Base-by-base conservation (phyloP, 2,888 invertebrate genomes). In the Apotomis capreana region DNA sequence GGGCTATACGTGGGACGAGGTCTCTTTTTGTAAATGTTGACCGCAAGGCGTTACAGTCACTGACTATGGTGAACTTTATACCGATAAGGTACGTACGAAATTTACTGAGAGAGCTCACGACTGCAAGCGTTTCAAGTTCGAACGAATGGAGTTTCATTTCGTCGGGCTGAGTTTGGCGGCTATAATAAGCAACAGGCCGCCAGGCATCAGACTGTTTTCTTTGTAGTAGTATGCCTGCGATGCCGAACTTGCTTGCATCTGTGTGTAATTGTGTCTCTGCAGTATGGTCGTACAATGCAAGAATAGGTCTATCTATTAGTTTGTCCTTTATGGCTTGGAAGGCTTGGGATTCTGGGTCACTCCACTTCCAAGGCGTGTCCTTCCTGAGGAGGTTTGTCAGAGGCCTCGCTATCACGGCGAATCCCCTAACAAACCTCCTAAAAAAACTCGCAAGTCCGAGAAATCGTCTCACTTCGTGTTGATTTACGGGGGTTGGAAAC, bases 11-110 rank as follows among this genome's bases (percentile, higher is more conserved):
- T 10, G 81, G 80, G 10, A 74, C 64, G 40, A 40, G 40, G 6
- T 40, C 40, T 40, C 40, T 40, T 40, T 40, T 40, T 4, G 40
- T 40, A 40, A 78, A 81, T 8, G 76, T 79, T 46, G 77, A 76
- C 3, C 86, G 64, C 1, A 83, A 73, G 60, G 79, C 78, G 74
- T 84, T 84, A 74, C 63, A 70, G 49, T 88, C 85, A 0, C 84
- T 86, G 3, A 82, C 68, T 6, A 88, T 77, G 15, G 69, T 76
- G 58, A 77, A 77, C 44, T 70, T 60, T 8, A 75, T 72, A 5
- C 84, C 84, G 9, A 81, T 71, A 3, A 87, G 57, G 69, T 85
- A 87, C 0, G 76, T 74, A 15, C 84, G 73, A 69, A 87, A 85
- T 73, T 80, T 77, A 37, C 78, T 68, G 0, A 87, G 68, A 0